Evolutionary conservation across 2,888 invertebrate genomes (phyloP).

Genomic region (Limenitis camilla): DNA sequence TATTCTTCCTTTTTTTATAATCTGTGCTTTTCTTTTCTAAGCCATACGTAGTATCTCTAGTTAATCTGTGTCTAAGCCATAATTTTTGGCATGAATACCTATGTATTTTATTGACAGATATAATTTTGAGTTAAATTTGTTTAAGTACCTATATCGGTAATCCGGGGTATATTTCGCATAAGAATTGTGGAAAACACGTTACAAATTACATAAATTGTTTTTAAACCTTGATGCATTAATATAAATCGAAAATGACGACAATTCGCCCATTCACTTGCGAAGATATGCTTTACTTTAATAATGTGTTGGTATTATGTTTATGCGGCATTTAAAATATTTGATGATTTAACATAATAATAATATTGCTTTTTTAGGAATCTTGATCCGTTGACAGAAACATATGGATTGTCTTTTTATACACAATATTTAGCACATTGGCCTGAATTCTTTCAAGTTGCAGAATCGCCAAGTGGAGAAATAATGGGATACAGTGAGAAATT

Average conservation of each 20-base stretch:
- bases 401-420: conserved; percentile 95
- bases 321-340: conserved; percentile 5
- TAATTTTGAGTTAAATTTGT: too few relatives aligned
- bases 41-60: too few relatives aligned
- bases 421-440: conserved; percentile 99
- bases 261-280: conserved; percentile 93
- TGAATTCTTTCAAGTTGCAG: conserved; percentile 98
- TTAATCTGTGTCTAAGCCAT: too few relatives aligned
- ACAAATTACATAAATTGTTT: too few relatives aligned
- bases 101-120: too few relatives aligned
- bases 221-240: too few relatives aligned
- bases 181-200: too few relatives aligned
- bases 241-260: conserved; percentile 83
- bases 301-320: conserved; percentile 81
- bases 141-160: too few relatives aligned
- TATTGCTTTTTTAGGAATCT: conserved; percentile 82
- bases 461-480: conserved; percentile 95
- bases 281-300: conserved; percentile 96
- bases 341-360: background rate
- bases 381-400: conserved; percentile 97
- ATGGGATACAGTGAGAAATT: conserved; percentile 94
- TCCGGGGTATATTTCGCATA: too few relatives aligned
- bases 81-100: too few relatives aligned
- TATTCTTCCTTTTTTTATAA: too few relatives aligned
- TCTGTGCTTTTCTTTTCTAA: too few relatives aligned